Percentiles rank a stretch among this genome's conserved stretches.
phyloP scores from a whole-genome alignment of 2,797 vertebrate species.

The Lutjanus campechanus region DNA sequence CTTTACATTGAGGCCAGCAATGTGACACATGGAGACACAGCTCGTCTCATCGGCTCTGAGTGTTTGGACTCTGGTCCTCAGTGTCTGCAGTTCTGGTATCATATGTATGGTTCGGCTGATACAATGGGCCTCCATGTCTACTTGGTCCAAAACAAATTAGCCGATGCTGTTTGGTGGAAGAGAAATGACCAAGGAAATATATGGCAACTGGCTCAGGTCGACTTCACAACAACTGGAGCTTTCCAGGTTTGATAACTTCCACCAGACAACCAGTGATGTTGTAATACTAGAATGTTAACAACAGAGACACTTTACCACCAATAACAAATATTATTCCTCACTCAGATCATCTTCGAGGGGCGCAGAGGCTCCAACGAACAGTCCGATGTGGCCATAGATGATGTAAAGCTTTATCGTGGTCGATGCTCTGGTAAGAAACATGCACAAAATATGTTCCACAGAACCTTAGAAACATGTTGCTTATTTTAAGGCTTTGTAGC shows the following conservation, averaged over 20 bases:
- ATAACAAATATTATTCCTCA: constrained; percentile 28
- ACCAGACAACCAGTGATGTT: neutral
- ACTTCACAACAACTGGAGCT: constrained; percentile 66
- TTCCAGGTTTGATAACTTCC: constrained; percentile 63
- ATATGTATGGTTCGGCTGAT: constrained; percentile 83
- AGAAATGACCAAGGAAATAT: constrained; percentile 81
- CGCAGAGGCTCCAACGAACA: constrained; percentile 77
- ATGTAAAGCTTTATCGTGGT: constrained; percentile 79
- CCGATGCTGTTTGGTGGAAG: constrained; percentile 66
- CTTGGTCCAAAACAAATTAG: constrained; percentile 63
- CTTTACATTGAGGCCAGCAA: constrained; percentile 82
- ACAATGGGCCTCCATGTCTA: constrained; percentile 84
- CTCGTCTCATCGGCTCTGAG: constrained; percentile 80
- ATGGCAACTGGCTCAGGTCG: constrained; percentile 81
- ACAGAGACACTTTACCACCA: neutral
- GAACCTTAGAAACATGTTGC: neutral
- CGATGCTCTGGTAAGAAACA: constrained; percentile 76
- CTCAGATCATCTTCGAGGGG: constrained; percentile 85
- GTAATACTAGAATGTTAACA: neutral
- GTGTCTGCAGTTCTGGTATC: constrained; percentile 88
- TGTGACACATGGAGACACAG: constrained; percentile 72
- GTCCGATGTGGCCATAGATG: constrained; percentile 88
- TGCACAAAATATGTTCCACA: neutral
- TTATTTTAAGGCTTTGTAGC: too few relatives aligned
- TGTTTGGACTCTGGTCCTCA: constrained; percentile 76